phyloP scores from a whole-genome alignment of 2,888 invertebrate genomes.

The Cataglyphis livida region DNA sequence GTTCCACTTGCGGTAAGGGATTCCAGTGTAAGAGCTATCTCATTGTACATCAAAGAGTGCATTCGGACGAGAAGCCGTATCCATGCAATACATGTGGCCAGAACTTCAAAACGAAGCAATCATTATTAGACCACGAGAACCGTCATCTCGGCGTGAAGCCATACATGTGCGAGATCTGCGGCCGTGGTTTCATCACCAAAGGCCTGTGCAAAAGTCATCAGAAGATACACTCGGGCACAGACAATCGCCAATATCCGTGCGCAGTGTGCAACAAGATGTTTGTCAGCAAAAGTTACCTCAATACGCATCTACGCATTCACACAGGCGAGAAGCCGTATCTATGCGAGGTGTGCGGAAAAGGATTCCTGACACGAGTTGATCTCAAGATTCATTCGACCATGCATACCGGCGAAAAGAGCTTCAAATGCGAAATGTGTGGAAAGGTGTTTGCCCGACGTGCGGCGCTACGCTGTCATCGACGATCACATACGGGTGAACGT shows the following conservation, averaged over 20 bases:
- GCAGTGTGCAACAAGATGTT: conserved; percentile 88
- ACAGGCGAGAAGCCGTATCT: conserved; percentile 88
- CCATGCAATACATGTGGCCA: conserved; percentile 87
- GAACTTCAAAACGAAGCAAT: conserved; percentile 88
- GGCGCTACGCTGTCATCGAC: conserved; percentile 87
- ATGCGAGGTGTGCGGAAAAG: conserved; percentile 88
- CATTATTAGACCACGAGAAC: conserved; percentile 88
- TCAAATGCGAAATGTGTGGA: conserved; percentile 88
- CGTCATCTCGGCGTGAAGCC: conserved; percentile 88
- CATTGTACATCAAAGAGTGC: conserved; percentile 88
- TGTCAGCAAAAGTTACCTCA: conserved; percentile 88
- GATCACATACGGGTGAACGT: conserved; percentile 88
- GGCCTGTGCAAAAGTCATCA: conserved; percentile 88
- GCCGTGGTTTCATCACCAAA: conserved; percentile 88
- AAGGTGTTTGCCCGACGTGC: conserved; percentile 89
- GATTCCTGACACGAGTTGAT: conserved; percentile 88
- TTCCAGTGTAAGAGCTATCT: conserved; percentile 88
- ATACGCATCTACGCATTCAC: conserved; percentile 88
- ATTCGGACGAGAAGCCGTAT: conserved; percentile 88
- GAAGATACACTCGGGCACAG: conserved; percentile 87
- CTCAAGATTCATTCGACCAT: conserved; percentile 88
- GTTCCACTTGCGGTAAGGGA: conserved; percentile 88
- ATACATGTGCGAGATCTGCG: conserved; percentile 88
- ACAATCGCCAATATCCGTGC: conserved; percentile 88
- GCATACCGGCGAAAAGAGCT: conserved; percentile 89